Base-by-base conservation (phyloP, 2,888 invertebrate genomes). In the Sylvicola cinctus region DNA sequence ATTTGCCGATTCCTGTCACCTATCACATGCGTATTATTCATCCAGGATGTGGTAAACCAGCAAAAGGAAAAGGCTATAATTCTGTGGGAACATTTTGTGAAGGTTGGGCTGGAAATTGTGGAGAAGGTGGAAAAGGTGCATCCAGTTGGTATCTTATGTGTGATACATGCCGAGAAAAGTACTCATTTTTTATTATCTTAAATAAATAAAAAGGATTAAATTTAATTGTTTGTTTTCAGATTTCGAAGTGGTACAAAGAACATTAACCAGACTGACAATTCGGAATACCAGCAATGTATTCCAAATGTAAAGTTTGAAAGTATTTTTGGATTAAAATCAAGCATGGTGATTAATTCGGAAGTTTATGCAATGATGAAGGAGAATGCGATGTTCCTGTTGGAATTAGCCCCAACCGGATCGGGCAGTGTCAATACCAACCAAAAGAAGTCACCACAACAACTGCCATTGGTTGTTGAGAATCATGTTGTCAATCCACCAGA, bases 111-210 rank as follows among this genome's bases (percentile, higher is more conserved):
- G 87, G 85, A 3, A 76, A 77, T 48, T 87, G 87, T 50, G 87
- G 87, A 28, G 81, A 84, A 47, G 83, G 83, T 3, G 83, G 84
- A 16, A 67, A 76, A 23, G 77, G 76, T 41, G 62, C 63, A 29
- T 75, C 75, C 40, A 74, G 84, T 12, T 90, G 90, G 84, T 95
- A 93, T 55, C 66, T 93, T 17, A 74, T 87, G 51, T 96, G 96
- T 58, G 87, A 90, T 49, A 65, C 66, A 30, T 96, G 96, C 50
- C 74, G 88, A 7, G 83, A 85, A 34, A 80, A 78, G 46, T 79
- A 66, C 52, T 60, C 66, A 43, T 66, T 48, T 46, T 49, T 38
- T 45, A 59, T 44, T 50, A 54, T 46, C 42, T 39, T 7, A 6
- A 29, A 28, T 8, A 46, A 46, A 10, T 13, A n/a, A 31, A 30